Evolutionary conservation across 1,140 invertebrate genomes (phyloP).

Genomic region (Caenorhabditis tropicalis): DNA sequence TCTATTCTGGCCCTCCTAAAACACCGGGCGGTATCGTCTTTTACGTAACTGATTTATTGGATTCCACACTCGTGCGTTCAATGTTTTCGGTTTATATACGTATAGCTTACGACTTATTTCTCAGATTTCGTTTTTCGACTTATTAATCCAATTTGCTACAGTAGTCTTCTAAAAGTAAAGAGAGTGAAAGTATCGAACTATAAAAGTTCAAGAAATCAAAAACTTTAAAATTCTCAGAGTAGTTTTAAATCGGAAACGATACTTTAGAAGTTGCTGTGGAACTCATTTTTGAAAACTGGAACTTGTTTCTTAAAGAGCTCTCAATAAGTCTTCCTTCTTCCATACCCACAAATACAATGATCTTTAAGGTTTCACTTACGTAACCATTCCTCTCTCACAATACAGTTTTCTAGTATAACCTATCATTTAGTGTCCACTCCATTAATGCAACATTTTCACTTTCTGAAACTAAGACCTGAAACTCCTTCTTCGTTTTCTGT

Average conservation of each 20-base stretch:
- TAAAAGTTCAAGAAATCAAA: too few relatives aligned
- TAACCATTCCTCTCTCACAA: neutral
- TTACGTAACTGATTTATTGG: constrained; percentile 39
- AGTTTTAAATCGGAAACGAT: too few relatives aligned
- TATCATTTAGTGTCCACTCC: constrained; percentile 40
- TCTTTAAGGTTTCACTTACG: constrained; percentile 2
- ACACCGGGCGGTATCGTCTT: neutral
- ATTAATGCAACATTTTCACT: constrained; percentile 34
- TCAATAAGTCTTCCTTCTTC: too few relatives aligned
- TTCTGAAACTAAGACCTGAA: neutral
- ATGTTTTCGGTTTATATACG: constrained; percentile 1
- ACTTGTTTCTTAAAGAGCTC: too few relatives aligned
- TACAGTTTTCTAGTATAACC: neutral
- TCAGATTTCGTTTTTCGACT: neutral
- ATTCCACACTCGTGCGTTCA: constrained; percentile 23
- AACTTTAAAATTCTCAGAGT: too few relatives aligned
- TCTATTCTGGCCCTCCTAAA: constrained; percentile 10
- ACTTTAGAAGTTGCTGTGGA: too few relatives aligned
- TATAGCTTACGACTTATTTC: neutral
- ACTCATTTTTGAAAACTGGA: too few relatives aligned
- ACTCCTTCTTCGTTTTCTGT: neutral
- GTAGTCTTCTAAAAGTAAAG: too few relatives aligned
- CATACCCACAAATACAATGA: too few relatives aligned
- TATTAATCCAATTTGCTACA: neutral
- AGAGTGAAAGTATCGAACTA: too few relatives aligned